These are phyloP conservation scores for Micrasema longulum DNA, from an alignment of 1,140 invertebrate genomes.

Conservation along the genomic window DNA sequence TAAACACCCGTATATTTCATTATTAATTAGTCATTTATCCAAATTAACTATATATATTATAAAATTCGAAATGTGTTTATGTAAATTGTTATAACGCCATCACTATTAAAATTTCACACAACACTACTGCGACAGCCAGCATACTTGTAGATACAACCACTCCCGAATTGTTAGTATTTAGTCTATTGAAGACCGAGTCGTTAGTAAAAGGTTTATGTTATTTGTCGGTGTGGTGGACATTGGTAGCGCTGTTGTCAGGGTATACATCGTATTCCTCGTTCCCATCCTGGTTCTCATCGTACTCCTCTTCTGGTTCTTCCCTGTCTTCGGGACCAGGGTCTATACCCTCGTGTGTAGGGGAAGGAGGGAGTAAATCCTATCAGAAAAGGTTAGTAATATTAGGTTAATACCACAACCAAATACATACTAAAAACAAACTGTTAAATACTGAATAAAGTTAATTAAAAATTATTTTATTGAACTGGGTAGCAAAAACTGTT, in stretches of 20 bases:
- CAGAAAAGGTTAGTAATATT: constrained; percentile 54
- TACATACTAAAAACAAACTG: not conserved
- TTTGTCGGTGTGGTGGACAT: constrained; percentile 55
- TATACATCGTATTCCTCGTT: constrained; percentile 71
- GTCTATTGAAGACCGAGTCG: constrained; percentile 41
- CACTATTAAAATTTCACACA: constrained; percentile 23
- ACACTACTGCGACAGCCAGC: constrained; percentile 23
- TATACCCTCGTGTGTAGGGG: constrained; percentile 55
- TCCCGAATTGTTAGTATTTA: constrained; percentile 46
- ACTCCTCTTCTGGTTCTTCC: constrained; percentile 63
- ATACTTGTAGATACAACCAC: constrained; percentile 31
- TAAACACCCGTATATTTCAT: constrained; percentile 26
- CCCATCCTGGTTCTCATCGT: constrained; percentile 68
- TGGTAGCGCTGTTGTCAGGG: constrained; percentile 65
- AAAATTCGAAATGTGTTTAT: too few relatives aligned
- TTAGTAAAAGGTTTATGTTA: constrained; percentile 53
- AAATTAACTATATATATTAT: too few relatives aligned
- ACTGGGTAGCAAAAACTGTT: too few relatives aligned
- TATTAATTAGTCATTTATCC: constrained; percentile 1
- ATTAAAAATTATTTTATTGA: not conserved
- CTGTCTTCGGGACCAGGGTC: constrained; percentile 61
- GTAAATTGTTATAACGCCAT: constrained; percentile 38
- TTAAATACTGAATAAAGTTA: too few relatives aligned
- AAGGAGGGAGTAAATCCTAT: constrained; percentile 59
- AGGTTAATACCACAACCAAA: constrained; percentile 29